Conservation (phyloP, 2,113 vertebrate genomes). For the Hirundichthys speculiger region DNA sequence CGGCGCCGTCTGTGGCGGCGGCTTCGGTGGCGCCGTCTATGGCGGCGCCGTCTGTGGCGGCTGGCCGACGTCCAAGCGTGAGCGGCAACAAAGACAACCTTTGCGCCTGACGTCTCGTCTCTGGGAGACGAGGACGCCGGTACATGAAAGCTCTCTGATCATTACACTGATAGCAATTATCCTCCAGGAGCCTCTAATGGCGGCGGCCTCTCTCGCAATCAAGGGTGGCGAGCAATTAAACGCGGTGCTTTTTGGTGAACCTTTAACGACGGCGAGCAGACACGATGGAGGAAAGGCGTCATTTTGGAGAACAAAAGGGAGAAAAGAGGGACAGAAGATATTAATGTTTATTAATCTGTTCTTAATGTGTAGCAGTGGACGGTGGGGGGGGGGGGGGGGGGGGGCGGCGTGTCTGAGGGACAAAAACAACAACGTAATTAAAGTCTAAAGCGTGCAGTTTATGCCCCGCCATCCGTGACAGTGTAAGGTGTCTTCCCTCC, state of each 20-base stretch:
- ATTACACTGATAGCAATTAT: conserved; percentile 82
- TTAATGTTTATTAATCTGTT: conserved; percentile 78
- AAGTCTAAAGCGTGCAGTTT: conserved; percentile 77
- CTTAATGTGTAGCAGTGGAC: conserved; percentile 64
- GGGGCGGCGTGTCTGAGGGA: conserved; percentile 71
- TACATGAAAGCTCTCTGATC: conserved; percentile 79
- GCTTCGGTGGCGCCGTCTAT: neutral
- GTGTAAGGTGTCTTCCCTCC: conserved; percentile 77
- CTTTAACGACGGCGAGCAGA: conserved; percentile 56
- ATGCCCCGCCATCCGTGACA: conserved; percentile 78
- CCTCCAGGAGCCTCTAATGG: conserved; percentile 78
- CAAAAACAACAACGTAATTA: conserved; percentile 83
- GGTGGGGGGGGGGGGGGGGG: conserved; percentile 2
- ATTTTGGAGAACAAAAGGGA: conserved; percentile 49
- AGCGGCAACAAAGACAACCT: conserved; percentile 76
- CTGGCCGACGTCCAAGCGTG: conserved; percentile 73
- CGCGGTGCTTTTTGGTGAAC: conserved; percentile 64
- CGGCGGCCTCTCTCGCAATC: conserved; percentile 68
- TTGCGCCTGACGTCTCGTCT: conserved; percentile 77
- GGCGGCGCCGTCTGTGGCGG: neutral
- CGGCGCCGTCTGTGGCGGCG: too few species aligned
- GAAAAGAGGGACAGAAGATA: conserved; percentile 55
- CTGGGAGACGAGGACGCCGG: conserved; percentile 71
- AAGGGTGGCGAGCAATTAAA: conserved; percentile 75
- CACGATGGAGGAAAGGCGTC: conserved; percentile 64